phyloP scores from a whole-genome alignment of 2,113 vertebrate species.

The Cyanocitta stelleri region DNA sequence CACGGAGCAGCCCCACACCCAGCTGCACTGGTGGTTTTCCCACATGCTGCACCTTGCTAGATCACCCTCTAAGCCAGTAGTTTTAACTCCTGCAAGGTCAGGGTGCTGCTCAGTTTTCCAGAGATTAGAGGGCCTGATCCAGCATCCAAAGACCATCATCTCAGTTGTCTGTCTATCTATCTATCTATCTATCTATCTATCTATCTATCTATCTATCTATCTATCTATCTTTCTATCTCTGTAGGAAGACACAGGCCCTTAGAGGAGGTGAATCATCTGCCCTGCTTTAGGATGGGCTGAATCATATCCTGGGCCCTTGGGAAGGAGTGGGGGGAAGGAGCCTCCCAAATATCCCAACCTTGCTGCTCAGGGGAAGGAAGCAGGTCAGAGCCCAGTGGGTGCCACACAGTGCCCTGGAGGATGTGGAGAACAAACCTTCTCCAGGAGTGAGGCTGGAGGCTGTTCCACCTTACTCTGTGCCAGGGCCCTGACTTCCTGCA shows the following conservation, averaged over 20 bases:
- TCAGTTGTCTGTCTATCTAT: neutral
- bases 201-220: neutral
- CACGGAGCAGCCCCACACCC: neutral
- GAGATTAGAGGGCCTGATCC: neutral
- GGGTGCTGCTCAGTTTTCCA: neutral
- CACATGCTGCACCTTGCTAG: neutral
- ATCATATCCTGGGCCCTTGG: neutral
- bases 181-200: neutral
- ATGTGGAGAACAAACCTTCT: neutral
- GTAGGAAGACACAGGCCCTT: neutral
- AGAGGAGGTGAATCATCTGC: neutral
- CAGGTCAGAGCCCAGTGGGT: neutral
- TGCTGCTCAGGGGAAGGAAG: neutral
- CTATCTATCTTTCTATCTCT: neutral
- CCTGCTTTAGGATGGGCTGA: neutral
- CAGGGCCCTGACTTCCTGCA: rapidly evolving
- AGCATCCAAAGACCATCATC: neutral
- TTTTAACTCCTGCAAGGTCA: neutral
- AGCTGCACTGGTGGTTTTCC: neutral
- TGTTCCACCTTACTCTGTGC: neutral
- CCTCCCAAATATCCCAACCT: neutral
- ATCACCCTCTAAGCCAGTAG: neutral
- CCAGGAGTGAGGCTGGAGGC: neutral
- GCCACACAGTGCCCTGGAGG: neutral
- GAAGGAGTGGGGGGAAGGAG: rapidly evolving